Conservation (phyloP, 2,888 invertebrate genomes). For the Drosophila dives region DNA sequence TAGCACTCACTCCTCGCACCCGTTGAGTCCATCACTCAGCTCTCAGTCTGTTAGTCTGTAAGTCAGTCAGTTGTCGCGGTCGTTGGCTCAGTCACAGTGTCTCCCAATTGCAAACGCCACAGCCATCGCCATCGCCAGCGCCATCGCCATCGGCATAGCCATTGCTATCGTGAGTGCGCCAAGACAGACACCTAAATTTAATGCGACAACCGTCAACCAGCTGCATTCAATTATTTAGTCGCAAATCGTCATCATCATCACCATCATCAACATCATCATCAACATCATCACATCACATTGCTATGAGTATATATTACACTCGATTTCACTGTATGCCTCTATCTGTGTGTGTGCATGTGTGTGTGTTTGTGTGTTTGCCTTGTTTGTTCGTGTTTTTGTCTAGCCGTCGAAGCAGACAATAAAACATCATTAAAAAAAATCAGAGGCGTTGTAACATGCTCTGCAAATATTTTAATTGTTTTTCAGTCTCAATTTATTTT, state of each 20-base stretch:
- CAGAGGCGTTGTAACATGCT: constrained; percentile 72
- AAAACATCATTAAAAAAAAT: constrained; percentile 80
- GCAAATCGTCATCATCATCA: constrained; percentile 66
- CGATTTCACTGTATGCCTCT: constrained; percentile 6
- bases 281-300: constrained; percentile 62
- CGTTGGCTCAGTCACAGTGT: constrained; percentile 72
- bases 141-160: constrained; percentile 9
- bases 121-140: constrained; percentile 13
- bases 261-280: constrained; percentile 54
- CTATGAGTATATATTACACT: constrained; percentile 54
- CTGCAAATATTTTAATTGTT: constrained; percentile 79
- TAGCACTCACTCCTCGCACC: constrained; percentile 13
- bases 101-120: constrained; percentile 60
- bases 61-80: constrained; percentile 75
- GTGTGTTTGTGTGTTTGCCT: constrained; percentile 1
- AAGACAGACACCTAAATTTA: constrained; percentile 79
- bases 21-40: constrained; percentile 31
- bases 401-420: constrained; percentile 74
- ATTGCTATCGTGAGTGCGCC: constrained; percentile 16
- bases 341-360: constrained; percentile 7
- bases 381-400: constrained; percentile 42
- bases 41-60: constrained; percentile 38
- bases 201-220: constrained; percentile 82
- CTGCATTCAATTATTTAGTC: constrained; percentile 83
- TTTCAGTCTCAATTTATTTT: constrained; percentile 27